These are phyloP conservation scores for Leptinotarsa haldemani DNA, from an alignment of 2,888 invertebrate species.

Conservation along the genomic window DNA sequence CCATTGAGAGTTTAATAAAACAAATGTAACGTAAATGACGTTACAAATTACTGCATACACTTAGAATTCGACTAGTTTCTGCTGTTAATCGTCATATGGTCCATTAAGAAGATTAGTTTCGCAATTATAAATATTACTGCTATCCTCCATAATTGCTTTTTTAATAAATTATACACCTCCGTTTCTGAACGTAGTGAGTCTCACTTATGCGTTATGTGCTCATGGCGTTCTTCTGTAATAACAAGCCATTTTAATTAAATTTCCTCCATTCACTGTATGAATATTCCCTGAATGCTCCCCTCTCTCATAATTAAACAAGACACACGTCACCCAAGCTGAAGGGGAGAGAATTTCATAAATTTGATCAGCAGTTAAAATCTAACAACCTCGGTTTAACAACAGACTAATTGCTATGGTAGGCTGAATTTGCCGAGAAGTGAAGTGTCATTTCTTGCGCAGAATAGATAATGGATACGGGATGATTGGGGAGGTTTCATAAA, in stretches of 20 bases:
- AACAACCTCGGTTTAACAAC: constrained; percentile 44
- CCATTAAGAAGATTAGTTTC: constrained; percentile 56
- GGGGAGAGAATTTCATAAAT: constrained; percentile 58
- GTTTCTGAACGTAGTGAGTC: constrained; percentile 50
- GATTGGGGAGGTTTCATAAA: neutral
- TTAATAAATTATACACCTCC: constrained; percentile 57
- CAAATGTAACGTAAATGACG: no score
- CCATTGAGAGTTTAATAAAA: no score
- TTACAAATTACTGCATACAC: no score
- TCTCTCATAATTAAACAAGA: constrained; percentile 60
- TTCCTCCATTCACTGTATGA: constrained; percentile 59
- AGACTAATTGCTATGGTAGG: constrained; percentile 40
- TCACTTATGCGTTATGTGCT: constrained; percentile 50
- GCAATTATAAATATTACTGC: constrained; percentile 54
- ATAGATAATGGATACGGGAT: neutral
- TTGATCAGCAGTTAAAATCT: constrained; percentile 48
- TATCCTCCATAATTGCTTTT: constrained; percentile 54
- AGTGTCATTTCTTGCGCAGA: neutral
- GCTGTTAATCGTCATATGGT: constrained; percentile 36
- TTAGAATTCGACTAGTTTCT: no score
- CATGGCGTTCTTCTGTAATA: constrained; percentile 56
- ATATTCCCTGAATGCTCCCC: constrained; percentile 61
- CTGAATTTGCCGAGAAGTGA: constrained; percentile 4
- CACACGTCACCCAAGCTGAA: constrained; percentile 57
- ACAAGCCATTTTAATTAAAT: constrained; percentile 61